phyloP scores from a whole-genome alignment of 2,113 vertebrate genomes.

The Esox niger region DNA sequence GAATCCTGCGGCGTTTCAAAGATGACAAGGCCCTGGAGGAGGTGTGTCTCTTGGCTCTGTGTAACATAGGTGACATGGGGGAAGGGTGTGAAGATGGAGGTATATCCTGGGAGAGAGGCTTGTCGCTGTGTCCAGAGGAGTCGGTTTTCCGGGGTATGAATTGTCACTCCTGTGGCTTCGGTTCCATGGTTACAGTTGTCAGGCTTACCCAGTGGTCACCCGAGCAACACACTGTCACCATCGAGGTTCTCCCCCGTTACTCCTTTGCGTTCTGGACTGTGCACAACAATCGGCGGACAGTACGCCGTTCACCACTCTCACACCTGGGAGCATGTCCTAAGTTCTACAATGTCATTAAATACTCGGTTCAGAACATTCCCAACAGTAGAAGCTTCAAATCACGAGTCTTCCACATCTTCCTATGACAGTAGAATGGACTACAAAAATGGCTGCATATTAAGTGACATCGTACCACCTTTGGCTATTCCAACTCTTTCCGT shows the following conservation, averaged over 20 bases:
- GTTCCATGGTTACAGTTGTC: conserved; percentile 61
- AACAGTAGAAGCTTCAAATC: conserved; percentile 56
- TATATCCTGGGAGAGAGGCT: conserved; percentile 59
- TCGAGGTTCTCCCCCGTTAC: conserved; percentile 68
- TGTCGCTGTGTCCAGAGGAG: conserved; percentile 46
- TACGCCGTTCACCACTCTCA: conserved; percentile 40
- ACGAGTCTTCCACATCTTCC: conserved; percentile 69
- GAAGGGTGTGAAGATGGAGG: conserved; percentile 65
- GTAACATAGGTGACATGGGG: conserved; percentile 79
- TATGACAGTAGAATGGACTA: conserved; percentile 48
- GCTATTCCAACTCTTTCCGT: too few species aligned
- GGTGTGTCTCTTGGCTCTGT: conserved; percentile 77
- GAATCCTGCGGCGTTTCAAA: conserved; percentile 72
- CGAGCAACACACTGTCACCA: conserved; percentile 57
- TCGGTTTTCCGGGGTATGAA: conserved; percentile 57
- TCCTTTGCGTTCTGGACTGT: conserved; percentile 63
- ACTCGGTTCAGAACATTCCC: conserved; percentile 46
- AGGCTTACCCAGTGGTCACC: conserved; percentile 53
- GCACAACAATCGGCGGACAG: conserved; percentile 33
- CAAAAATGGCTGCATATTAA: neutral
- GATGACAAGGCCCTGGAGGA: conserved; percentile 73
- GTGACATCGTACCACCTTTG: too few species aligned
- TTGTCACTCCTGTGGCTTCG: conserved; percentile 51
- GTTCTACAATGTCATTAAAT: conserved; percentile 56
- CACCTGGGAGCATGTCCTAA: conserved; percentile 41